Percentiles rank a stretch among this genome's conserved stretches.
Conservation (phyloP, 1,140 invertebrate species). For the Charaxes varanes region DNA sequence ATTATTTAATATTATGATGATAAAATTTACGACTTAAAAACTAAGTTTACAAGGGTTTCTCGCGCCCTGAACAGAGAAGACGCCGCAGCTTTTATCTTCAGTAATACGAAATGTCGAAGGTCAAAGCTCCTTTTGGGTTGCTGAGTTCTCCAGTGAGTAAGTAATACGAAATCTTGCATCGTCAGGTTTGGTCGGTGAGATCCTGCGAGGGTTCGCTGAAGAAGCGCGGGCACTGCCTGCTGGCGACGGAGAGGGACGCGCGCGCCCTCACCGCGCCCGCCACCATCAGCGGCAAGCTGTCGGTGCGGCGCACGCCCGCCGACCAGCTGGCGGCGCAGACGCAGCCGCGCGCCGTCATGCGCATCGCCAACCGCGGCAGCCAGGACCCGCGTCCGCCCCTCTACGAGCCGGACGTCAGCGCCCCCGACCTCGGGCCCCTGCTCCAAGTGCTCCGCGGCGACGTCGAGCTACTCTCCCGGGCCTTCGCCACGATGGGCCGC, state of each 20-base stretch:
- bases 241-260: slow-evolving; percentile 39
- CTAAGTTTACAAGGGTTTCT: too few species aligned
- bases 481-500: slow-evolving; percentile 41
- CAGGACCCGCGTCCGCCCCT: too few species aligned
- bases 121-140: too few species aligned
- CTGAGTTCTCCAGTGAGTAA: too few species aligned
- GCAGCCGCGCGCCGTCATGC: slow-evolving; percentile 49
- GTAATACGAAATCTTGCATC: slow-evolving; percentile 4
- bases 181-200: slow-evolving; percentile 59
- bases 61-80: too few species aligned
- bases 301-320: slow-evolving; percentile 38
- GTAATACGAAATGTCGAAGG: too few species aligned
- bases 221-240: slow-evolving; percentile 49
- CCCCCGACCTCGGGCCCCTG: slow-evolving; percentile 32
- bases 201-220: slow-evolving; percentile 58
- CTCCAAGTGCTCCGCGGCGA: slow-evolving; percentile 45
- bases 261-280: slow-evolving; percentile 33
- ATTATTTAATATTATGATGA: too few species aligned
- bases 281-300: slow-evolving; percentile 40
- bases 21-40: too few species aligned
- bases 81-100: too few species aligned
- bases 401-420: slow-evolving; percentile 18
- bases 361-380: slow-evolving; percentile 48
- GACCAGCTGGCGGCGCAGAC: slow-evolving; percentile 37
- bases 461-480: slow-evolving; percentile 40